phyloP scores from a whole-genome alignment of 2,888 invertebrate genomes.

The Harpagoxenus sublaevis region DNA sequence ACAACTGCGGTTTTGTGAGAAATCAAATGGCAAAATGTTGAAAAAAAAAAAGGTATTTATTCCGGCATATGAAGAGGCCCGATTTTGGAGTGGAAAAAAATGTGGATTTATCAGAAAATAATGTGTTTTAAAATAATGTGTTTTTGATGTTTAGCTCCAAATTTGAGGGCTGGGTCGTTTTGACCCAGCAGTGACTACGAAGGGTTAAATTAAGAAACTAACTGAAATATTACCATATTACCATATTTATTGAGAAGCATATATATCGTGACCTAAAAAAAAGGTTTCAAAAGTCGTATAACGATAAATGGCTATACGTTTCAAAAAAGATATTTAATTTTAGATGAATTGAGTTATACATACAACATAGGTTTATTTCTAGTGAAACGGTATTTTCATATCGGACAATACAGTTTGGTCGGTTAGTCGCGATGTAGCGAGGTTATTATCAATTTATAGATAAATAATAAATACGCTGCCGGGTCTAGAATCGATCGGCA shows the following conservation, averaged over 20 bases:
- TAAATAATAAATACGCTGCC: constrained; percentile 40
- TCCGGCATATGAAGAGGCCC: too few relatives aligned
- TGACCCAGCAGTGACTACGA: too few relatives aligned
- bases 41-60: too few relatives aligned
- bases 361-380: not conserved
- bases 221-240: not conserved
- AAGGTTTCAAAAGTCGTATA: not conserved
- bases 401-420: not conserved
- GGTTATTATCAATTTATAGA: constrained; percentile 49
- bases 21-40: too few relatives aligned
- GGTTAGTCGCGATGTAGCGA: not conserved
- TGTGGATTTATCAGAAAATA: too few relatives aligned
- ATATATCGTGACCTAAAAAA: not conserved
- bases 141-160: too few relatives aligned
- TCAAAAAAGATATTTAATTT: not conserved
- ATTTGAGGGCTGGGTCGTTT: too few relatives aligned
- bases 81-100: too few relatives aligned
- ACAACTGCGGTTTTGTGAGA: too few relatives aligned
- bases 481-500: constrained; percentile 34
- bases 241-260: not conserved
- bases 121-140: too few relatives aligned
- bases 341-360: not conserved
- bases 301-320: not conserved
- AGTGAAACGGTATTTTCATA: not conserved
- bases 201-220: not conserved